These are phyloP conservation scores for Sarcophilus harrisii DNA, from an alignment of 2,797 vertebrate species.

Conservation along the genomic window DNA sequence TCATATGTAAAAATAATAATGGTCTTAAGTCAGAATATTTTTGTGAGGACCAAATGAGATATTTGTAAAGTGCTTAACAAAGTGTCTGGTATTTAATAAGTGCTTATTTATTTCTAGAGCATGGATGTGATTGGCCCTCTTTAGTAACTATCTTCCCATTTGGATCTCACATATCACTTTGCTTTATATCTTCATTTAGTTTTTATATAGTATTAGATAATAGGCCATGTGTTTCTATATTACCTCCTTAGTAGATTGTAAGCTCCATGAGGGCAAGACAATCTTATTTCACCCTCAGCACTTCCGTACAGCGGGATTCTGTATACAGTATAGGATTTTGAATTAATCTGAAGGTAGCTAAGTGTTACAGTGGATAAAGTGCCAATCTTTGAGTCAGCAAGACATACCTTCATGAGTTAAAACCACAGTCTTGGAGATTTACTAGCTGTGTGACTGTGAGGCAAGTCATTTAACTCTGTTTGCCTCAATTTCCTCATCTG, in stretches of 20 bases:
- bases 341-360: neutral
- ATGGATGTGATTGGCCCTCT: neutral
- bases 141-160: neutral
- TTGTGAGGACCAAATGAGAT: neutral
- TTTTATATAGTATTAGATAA: neutral
- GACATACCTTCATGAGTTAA: neutral
- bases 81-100: neutral
- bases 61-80: neutral
- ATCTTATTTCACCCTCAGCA: neutral
- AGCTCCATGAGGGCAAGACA: neutral
- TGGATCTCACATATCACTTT: neutral
- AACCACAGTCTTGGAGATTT: neutral
- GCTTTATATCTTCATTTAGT: neutral
- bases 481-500: neutral
- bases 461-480: neutral
- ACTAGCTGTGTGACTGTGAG: neutral
- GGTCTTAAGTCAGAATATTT: neutral
- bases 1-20: neutral
- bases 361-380: neutral
- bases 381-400: neutral
- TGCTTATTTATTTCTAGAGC: neutral
- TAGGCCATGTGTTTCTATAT: neutral
- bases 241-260: neutral
- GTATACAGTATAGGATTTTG: neutral
- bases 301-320: neutral